Percentiles rank a stretch among this genome's conserved stretches.
These are phyloP conservation scores for Cheirogaleus medius DNA, from an alignment of 2,113 vertebrate genomes.

Conservation along the genomic window DNA sequence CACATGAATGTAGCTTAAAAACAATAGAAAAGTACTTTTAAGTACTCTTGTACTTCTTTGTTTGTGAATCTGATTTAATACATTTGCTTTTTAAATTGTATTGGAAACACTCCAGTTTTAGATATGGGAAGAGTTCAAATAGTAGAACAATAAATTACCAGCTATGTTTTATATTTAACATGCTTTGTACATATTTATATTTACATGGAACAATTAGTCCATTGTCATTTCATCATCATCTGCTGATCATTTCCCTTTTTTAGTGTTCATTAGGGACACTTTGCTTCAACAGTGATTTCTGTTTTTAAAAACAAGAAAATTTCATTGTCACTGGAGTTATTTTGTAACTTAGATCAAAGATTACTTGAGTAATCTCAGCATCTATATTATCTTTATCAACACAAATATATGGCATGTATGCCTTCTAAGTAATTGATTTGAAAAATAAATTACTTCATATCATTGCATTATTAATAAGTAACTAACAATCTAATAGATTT, in stretches of 20 bases:
- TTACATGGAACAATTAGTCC: not conserved
- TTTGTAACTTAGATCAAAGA: constrained; percentile 4
- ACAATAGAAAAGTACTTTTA: not conserved
- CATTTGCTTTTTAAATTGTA: not conserved
- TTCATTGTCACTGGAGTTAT: not conserved
- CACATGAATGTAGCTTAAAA: not conserved
- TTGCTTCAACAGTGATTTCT: not conserved
- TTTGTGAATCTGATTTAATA: not conserved
- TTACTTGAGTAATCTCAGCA: not conserved
- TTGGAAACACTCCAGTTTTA: not conserved
- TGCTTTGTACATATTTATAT: not conserved
- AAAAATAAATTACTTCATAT: constrained; percentile 39
- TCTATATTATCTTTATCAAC: not conserved
- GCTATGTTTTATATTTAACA: not conserved
- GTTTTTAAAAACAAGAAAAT: constrained; percentile 24
- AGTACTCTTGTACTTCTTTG: not conserved
- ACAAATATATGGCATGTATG: not conserved
- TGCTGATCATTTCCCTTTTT: not conserved
- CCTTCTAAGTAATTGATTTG: constrained; percentile 3
- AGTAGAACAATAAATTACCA: not conserved
- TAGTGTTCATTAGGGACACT: not conserved
- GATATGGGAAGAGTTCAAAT: not conserved
- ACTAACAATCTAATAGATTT: constrained; percentile 50
- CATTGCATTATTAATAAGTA: constrained; percentile 47
- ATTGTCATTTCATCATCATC: not conserved